Base-by-base conservation (phyloP, 2,113 vertebrate genomes). In the Ceyx cyanopectus region DNA sequence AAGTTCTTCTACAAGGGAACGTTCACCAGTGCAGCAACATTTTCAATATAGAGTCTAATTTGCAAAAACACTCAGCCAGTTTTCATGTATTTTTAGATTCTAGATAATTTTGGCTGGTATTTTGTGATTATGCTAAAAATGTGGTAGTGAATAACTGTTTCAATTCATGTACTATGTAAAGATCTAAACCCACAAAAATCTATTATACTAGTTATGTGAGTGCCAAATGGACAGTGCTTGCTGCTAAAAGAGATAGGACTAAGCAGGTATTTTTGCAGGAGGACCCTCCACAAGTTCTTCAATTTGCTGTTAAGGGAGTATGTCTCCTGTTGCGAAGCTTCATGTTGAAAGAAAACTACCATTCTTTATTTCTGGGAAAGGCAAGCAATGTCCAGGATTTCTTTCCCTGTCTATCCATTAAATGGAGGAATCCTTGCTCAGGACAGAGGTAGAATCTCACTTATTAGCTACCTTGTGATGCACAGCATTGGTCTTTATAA, bases 81-180 rank as follows among this genome's bases (percentile, higher is more conserved):
- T 91, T 74, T 92, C 78, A 72, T 85, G 89, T 85, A 95, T 92
- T 93, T 87, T 91, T 94, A 94, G 87, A 75, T 37, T 85, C 54
- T 43, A 34, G 90, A 93, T 83, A 84, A 95, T 93, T 94, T 85
- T 84, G 90, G 53, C 79, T 92, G 82, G 50, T 77, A 81, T 85
- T 92, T 86, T 83, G 76, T 69, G 86, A 95, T 79, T 94, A 48
- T 79, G 78, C 89, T 89, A 91, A 93, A 90, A 93, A 89, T 70
- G 92, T 81, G 34, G 82, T 61, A 61, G 75, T 57, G 92, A 95
- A 67, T 85, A 94, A 90, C 46, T 60, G 61, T 73, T 89, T 76
- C 86, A 80, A 10, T 67, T 87, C 72, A 84, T 53, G 57, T 29
- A 72, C 24, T 54, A 74, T 45, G 65, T 9, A 90, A 92, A 70